Conservation (phyloP, 1,140 invertebrate genomes). For the Oreohelix idahoensis region DNA sequence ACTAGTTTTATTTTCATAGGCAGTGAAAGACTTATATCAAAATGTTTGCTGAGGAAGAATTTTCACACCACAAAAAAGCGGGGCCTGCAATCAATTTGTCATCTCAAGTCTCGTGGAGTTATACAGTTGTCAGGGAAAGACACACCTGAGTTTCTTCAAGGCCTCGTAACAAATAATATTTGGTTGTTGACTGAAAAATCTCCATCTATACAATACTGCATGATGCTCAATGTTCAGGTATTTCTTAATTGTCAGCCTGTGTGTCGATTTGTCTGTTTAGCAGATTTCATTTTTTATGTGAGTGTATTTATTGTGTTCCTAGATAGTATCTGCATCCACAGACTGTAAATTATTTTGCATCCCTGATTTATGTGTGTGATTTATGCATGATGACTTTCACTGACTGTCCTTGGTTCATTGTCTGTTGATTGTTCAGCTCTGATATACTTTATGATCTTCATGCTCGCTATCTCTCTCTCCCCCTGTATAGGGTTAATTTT, state of each 20-base stretch:
- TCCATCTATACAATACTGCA: slow-evolving; percentile 53
- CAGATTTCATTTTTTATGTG: no score
- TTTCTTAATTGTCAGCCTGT: not conserved
- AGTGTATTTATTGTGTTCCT: no score
- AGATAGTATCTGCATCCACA: no score
- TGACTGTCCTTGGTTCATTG: no score
- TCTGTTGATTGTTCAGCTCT: no score
- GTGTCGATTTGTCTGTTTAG: not conserved
- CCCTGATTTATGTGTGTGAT: no score
- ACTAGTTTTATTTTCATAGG: not conserved
- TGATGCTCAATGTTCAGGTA: slow-evolving; percentile 69
- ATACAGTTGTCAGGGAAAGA: slow-evolving; percentile 67
- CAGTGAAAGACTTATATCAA: not conserved
- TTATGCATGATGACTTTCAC: no score
- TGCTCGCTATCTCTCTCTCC: no score
- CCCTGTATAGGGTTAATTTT: no score
- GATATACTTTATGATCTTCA: no score
- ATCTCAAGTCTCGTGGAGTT: slow-evolving; percentile 52
- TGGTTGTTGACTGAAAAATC: slow-evolving; percentile 39
- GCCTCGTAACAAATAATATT: slow-evolving; percentile 73
- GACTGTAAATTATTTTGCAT: no score
- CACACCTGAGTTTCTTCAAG: slow-evolving; percentile 70
- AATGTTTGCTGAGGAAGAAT: not conserved
- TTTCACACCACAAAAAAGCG: slow-evolving; percentile 9
- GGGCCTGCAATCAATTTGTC: slow-evolving; percentile 18